Base-by-base conservation (phyloP, 2,797 vertebrate species). In the Novumbra hubbsi region DNA sequence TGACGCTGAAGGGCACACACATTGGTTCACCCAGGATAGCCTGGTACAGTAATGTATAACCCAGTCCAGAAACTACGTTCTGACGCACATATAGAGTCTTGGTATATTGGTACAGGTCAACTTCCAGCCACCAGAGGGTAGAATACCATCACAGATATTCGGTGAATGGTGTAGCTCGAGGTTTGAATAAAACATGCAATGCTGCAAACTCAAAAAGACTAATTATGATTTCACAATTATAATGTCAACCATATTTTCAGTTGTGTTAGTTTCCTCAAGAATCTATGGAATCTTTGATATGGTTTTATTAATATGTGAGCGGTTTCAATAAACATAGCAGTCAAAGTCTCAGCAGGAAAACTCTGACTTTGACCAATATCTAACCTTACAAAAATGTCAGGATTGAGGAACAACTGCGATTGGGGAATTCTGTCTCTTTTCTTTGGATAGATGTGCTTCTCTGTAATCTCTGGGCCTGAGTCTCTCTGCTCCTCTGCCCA, bases 61-160 rank as follows among this genome's bases (percentile, higher is more conserved):
- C 55, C 55, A 60, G 55, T n/a, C n/a, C n/a, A 9, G 24, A n/a
- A 60, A 28, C 17, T 7, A 17, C 16, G 28, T 1, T 64, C 27
- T 64, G 28, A 64, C 8, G 27, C 24, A 64, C 5, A 2, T 6
- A 38, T 38, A 7, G 34, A 38, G 8, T 6, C 34, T 38, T 38
- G 34, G 8, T 6, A 7, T 38, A 17, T 24, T 27, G 45, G 48
- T 70, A n/a, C 12, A 28, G 24, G 55, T 27, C 9, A 19, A 1
- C 9, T 14, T 55, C 19, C 4, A 0, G 50, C 81, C 91, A 88
- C 83, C 67, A 82, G 91, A 81, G 82, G 81, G 84, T 81, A 83
- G 86, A 84, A 88, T 70, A 81, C 7, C 24, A 24, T 71, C 71
- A 83, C 1, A 70, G 14, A 82, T 86, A 8, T 41, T 57, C 6